A percentile compares a stretch with the other conserved stretches of the same genome.
phyloP scores from a whole-genome alignment of 2,113 vertebrate genomes.

The Micromys minutus region DNA sequence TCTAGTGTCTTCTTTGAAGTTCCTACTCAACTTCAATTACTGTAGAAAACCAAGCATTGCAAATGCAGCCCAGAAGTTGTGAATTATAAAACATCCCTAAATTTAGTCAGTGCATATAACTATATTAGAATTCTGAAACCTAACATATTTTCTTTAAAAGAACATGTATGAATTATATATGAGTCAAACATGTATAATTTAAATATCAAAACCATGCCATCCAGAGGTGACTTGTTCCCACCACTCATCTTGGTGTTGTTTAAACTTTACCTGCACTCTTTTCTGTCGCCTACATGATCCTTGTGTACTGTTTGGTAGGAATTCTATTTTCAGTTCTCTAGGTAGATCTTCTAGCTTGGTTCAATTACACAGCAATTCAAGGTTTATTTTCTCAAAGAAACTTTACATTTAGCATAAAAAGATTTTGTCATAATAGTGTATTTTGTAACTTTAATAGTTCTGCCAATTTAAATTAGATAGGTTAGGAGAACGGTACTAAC shows the following conservation, averaged over 20 bases:
- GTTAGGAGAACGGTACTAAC: neutral
- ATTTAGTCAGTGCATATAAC: slow-evolving; percentile 41
- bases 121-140: slow-evolving; percentile 39
- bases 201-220: slow-evolving; percentile 52
- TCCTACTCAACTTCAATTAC: neutral
- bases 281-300: neutral
- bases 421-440: neutral
- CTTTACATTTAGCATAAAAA: neutral
- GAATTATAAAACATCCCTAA: slow-evolving; percentile 54
- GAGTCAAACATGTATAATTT: slow-evolving; percentile 64
- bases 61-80: slow-evolving; percentile 12
- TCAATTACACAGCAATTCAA: neutral
- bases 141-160: slow-evolving; percentile 58
- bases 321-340: neutral
- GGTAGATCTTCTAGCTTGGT: neutral
- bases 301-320: neutral
- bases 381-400: neutral
- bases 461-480: neutral
- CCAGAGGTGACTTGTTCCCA: neutral
- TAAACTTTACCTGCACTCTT: neutral
- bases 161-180: slow-evolving; percentile 68
- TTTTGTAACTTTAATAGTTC: neutral
- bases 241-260: neutral
- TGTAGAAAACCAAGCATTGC: slow-evolving; percentile 26
- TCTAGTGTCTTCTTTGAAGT: neutral